These are phyloP conservation scores for Climacteris rufus DNA, from an alignment of 2,113 vertebrate species.

Conservation along the genomic window DNA sequence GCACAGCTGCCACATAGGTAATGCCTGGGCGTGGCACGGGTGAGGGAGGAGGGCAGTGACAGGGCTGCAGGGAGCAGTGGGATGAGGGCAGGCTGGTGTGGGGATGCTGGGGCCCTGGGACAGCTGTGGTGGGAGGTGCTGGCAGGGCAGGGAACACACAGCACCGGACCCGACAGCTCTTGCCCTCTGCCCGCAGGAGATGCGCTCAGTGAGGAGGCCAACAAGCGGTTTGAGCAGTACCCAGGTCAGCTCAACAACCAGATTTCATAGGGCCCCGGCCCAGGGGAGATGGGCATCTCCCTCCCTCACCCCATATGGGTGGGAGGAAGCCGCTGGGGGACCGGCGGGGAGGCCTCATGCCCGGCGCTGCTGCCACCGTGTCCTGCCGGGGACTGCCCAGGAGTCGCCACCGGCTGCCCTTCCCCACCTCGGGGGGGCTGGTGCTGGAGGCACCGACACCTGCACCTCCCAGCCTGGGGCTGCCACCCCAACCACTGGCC, in stretches of 20 bases:
- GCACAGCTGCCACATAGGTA: conserved; percentile 94
- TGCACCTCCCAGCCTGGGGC: not conserved
- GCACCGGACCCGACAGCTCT: fast-evolving
- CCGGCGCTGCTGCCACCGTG: not conserved
- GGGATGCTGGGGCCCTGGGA: not conserved
- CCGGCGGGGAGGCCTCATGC: not conserved
- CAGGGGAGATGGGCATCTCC: not conserved
- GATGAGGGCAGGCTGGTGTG: not conserved
- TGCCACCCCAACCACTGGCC: conserved; percentile 15
- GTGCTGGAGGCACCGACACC: not conserved
- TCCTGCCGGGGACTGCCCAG: not conserved
- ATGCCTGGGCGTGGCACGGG: fast-evolving
- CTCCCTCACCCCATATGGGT: not conserved
- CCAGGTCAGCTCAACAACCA: conserved; percentile 95
- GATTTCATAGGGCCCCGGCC: conserved; percentile 73
- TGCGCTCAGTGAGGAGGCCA: conserved; percentile 93
- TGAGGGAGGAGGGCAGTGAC: not conserved
- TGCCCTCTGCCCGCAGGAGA: conserved; percentile 74
- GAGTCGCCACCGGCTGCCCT: not conserved
- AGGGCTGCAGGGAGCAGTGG: not conserved
- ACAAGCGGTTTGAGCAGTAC: conserved; percentile 89
- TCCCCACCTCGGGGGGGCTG: not conserved
- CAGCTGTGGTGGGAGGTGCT: not conserved
- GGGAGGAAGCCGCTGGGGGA: not conserved
- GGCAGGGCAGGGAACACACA: fast-evolving